phyloP scores from a whole-genome alignment of 2,888 invertebrate genomes.

The Rhynchonema sp. region DNA sequence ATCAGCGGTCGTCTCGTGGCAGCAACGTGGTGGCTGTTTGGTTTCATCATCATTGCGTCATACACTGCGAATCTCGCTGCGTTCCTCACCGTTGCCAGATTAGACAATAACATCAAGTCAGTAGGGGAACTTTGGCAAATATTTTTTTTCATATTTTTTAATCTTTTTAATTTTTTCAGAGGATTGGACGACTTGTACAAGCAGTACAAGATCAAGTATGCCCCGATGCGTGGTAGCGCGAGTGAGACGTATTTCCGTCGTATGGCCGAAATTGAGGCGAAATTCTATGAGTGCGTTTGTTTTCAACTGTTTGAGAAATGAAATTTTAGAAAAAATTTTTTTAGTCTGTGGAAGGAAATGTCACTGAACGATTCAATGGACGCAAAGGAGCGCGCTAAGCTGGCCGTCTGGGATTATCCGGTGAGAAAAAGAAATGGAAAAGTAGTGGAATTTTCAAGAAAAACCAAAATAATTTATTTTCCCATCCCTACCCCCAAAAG shows the following conservation, averaged over 20 bases:
- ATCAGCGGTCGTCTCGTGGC: conserved; percentile 80
- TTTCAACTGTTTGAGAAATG: neutral
- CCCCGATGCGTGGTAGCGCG: conserved; percentile 64
- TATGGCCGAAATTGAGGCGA: conserved; percentile 82
- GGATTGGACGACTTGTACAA: conserved; percentile 72
- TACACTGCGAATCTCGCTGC: conserved; percentile 96
- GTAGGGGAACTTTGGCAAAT: neutral
- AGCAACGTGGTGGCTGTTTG: conserved; percentile 97
- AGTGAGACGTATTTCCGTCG: conserved; percentile 82
- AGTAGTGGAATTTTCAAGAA: no score
- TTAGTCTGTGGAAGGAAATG: conserved; percentile 91
- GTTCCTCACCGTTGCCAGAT: conserved; percentile 54
- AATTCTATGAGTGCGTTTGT: conserved; percentile 64
- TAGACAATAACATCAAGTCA: conserved; percentile 22
- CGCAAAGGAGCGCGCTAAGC: conserved; percentile 67
- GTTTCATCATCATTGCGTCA: conserved; percentile 93
- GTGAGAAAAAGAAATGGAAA: no score
- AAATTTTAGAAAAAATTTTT: neutral
- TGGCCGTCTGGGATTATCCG: conserved; percentile 97
- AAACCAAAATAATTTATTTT: no score
- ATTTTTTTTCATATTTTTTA: neutral
- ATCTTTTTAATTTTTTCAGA: conserved; percentile 12
- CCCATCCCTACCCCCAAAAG: no score
- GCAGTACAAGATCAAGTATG: conserved; percentile 86
- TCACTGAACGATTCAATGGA: conserved; percentile 76